Conservation (phyloP, 1,140 invertebrate species). For the Prorops nasuta region DNA sequence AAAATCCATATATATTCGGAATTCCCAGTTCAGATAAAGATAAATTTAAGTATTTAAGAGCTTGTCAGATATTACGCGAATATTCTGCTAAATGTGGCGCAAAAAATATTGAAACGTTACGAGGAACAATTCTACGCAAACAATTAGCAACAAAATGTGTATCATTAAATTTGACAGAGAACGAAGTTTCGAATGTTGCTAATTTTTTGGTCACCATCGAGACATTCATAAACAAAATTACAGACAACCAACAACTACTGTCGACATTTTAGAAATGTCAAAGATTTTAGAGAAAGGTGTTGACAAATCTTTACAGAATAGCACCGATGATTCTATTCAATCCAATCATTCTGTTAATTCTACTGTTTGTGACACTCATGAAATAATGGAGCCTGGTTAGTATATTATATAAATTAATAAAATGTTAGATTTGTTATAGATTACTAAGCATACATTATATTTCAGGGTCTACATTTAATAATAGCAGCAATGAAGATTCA, state of each 20-base stretch:
- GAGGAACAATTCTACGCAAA: constrained; percentile 5
- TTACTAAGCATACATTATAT: too few relatives aligned
- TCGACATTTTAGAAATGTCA: not conserved
- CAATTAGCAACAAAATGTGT: constrained; percentile 7
- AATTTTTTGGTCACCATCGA: not conserved
- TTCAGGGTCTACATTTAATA: too few relatives aligned
- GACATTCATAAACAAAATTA: not conserved
- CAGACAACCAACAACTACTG: not conserved
- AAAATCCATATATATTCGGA: constrained; percentile 14
- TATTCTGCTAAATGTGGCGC: not conserved
- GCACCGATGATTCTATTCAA: too few relatives aligned
- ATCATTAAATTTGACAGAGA: constrained; percentile 4
- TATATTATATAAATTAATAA: too few relatives aligned
- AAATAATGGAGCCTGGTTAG: too few relatives aligned
- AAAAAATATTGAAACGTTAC: not conserved
- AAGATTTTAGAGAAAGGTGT: not conserved
- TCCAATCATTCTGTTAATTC: too few relatives aligned
- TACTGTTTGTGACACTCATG: too few relatives aligned
- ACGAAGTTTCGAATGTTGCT: constrained; percentile 5
- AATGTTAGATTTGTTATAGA: too few relatives aligned
- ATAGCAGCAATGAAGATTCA: too few relatives aligned
- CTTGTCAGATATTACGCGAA: not conserved
- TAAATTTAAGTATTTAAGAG: not conserved
- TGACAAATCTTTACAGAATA: too few relatives aligned
- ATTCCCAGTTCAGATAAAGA: not conserved